Conservation (phyloP, 1,140 invertebrate genomes). For the Caenorhabditis tropicalis region DNA sequence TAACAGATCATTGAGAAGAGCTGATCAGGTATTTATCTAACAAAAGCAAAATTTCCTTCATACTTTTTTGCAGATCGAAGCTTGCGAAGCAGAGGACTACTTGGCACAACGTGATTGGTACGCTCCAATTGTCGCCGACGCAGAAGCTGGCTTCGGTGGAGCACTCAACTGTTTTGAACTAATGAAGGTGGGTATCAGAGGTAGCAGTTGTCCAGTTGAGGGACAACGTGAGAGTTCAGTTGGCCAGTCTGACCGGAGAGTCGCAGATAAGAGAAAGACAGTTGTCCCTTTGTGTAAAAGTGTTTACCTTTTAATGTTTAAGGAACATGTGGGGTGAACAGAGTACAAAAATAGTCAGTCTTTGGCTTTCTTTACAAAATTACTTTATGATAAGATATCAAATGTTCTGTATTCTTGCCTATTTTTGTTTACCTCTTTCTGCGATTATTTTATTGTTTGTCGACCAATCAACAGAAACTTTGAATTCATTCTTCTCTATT, state of each 20-base stretch:
- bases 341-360: too few relatives aligned
- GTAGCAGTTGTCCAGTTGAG: not conserved
- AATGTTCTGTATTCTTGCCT: not conserved
- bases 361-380: too few relatives aligned
- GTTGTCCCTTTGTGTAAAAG: conserved; percentile 7
- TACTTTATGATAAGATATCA: too few relatives aligned
- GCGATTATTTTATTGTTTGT: not conserved
- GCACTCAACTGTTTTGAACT: conserved; percentile 73
- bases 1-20: conserved; percentile 71
- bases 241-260: too few relatives aligned
- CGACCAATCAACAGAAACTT: not conserved
- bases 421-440: not conserved
- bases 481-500: not conserved
- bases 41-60: conserved; percentile 11
- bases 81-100: conserved; percentile 68
- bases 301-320: not conserved
- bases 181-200: conserved; percentile 67
- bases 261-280: not conserved
- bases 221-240: too few relatives aligned
- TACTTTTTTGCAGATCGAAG: conserved; percentile 54
- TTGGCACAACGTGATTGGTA: conserved; percentile 71
- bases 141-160: conserved; percentile 73
- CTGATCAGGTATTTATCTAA: conserved; percentile 66
- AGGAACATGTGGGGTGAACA: not conserved
- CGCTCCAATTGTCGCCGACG: conserved; percentile 73